These are phyloP conservation scores for Archips crataeganus DNA, from an alignment of 2,888 invertebrate genomes.

Conservation along the genomic window DNA sequence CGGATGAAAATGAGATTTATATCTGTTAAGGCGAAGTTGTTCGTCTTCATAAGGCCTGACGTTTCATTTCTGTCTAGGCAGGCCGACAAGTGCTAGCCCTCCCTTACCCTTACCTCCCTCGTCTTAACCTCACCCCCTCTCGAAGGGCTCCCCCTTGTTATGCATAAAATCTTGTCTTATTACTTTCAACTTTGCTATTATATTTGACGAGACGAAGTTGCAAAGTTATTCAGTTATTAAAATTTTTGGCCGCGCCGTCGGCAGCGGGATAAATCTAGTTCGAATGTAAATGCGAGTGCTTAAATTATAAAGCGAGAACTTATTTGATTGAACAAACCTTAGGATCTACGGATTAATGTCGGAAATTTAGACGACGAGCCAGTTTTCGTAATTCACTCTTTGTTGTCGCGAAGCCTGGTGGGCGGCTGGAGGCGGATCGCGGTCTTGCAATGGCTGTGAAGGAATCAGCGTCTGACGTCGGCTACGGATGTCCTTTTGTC, in stretches of 20 bases:
- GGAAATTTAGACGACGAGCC: constrained; percentile 64
- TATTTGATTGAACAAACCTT: constrained; percentile 82
- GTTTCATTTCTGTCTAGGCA: constrained; percentile 84
- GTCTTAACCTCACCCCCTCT: constrained; percentile 53
- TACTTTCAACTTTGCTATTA: constrained; percentile 85
- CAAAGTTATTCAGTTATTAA: constrained; percentile 85
- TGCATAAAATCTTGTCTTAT: constrained; percentile 86
- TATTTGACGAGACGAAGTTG: constrained; percentile 83
- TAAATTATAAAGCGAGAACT: constrained; percentile 81
- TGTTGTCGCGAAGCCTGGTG: constrained; percentile 52
- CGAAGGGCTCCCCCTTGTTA: constrained; percentile 77
- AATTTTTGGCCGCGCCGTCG: constrained; percentile 77
- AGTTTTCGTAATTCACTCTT: constrained; percentile 60
- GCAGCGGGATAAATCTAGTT: constrained; percentile 72
- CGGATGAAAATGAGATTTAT: constrained; percentile 79
- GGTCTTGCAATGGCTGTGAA: constrained; percentile 49
- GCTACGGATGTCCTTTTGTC: constrained; percentile 29
- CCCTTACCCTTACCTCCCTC: constrained; percentile 55
- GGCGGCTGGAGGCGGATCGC: constrained; percentile 52
- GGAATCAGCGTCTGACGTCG: constrained; percentile 46
- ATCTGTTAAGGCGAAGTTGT: constrained; percentile 82
- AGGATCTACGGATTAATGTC: constrained; percentile 77
- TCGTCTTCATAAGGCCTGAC: constrained; percentile 83
- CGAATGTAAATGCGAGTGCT: constrained; percentile 80
- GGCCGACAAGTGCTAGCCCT: constrained; percentile 79